Evolutionary conservation across 2,797 vertebrate species (phyloP), one percentile per base, ranked within the genome.

Genomic region (Pipistrellus pipistrellus): DNA sequence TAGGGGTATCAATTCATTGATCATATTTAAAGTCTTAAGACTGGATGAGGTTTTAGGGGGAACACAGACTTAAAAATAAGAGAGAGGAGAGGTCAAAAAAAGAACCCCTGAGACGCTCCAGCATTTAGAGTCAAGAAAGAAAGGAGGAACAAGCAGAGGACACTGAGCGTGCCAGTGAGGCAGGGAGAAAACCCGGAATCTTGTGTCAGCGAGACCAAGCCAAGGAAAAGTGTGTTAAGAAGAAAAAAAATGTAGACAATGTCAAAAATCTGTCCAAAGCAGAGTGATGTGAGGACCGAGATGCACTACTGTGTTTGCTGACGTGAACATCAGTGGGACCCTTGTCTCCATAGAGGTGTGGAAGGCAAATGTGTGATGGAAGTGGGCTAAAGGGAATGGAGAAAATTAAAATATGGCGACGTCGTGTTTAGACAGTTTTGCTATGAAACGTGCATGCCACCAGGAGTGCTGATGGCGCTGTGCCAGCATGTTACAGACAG

Each of bases 131-230:
- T 86, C 69, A 75, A 68, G 55, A 38, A 51, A 71, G 55, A 21
- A 93, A 71, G 3, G 32, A 92, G 2, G 23, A 76, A 44, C 59
- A 66, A 66, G 66, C 27, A 72, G 59, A 73, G 88, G 53, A 84
- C 32, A n/a, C 44, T 62, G 69, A 44, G n/a, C 21, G 0, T 18
- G 38, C 30, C 51, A 48, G 2, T 35, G 41, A 82, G 14, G n/a
- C 11, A 90, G 73, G 75, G 77, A 38, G 69, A 76, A 92, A 94
- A 48, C 41, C 38, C 30, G n/a, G 41, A 80, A 66, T 38, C 53
- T 53, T 15, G 38, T 66, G 59, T 88, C 51, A 20, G 17, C 11
- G 59, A 87, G 57, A 44, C 14, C 72, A 69, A 53, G 8, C 9
- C 88, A 86, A 72, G 38, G 23, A 66, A 71, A 27, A 38, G 15